Base-by-base conservation (phyloP, 2,888 invertebrate species). In the Ophion ventricosus region DNA sequence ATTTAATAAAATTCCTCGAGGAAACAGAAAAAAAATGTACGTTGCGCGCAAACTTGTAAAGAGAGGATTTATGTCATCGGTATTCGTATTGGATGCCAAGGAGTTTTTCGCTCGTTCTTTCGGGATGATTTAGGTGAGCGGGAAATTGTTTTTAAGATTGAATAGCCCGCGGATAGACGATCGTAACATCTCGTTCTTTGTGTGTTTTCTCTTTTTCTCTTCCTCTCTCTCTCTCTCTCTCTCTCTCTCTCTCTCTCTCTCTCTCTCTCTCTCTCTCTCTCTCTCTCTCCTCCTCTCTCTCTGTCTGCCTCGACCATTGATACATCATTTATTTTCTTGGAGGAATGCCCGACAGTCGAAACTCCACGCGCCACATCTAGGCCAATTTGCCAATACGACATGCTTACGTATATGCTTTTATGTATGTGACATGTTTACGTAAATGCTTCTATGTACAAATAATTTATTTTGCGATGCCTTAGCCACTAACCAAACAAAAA, bases 351-450 rank as follows among this genome's bases (percentile, higher is more conserved):
- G 75, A 64, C 73, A 77, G 49, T 66, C 54, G 20, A 69, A 56
- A 73, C 78, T 82, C 85, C 82, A 79, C 40, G 85, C 74, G 82
- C 82, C 63, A 75, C 83, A 85, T 89, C 87, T 85, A 82, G 88
- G 87, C 89, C 87, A 88, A 90, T 89, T 89, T 85, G 86, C 88
- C 86, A 87, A 88, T 89, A 87, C 82, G 85, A 84, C 82, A 88
- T 87, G 85, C 49, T 64, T 49, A 49, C 14, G 1, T 66, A 25
- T 49, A 49, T 64, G 72, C 66, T 69, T 80, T 26, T 3, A 54
- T 20, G 78, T 56, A n/a, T 57, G 23, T 57, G 20, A n/a, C 57
- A 20, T 23, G 23, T 57, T 23, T 29, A 56, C 69, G 69, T 69
- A 17, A 23, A 23, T 14, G 17, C 14, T 64, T 20, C 14, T 25